Evolutionary conservation across 2,113 vertebrate species (phyloP), one percentile per base, ranked within the genome.

Genomic region (Strigops habroptila): DNA sequence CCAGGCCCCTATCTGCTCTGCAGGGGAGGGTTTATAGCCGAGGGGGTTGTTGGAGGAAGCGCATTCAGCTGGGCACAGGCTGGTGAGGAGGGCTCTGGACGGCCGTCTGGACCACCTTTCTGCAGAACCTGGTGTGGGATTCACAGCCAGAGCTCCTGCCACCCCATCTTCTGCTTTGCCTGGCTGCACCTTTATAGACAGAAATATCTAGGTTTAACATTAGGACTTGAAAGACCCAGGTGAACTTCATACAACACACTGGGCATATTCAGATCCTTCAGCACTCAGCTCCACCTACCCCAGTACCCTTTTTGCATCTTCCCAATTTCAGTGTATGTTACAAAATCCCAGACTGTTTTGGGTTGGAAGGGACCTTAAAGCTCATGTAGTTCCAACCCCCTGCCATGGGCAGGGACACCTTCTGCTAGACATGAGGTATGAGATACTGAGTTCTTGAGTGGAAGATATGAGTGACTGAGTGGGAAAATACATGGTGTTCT

Each of bases 61-160:
- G 1, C 5, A 3, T 25, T 51, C 44, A 69, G n/a, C 37, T 7
- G 31, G 27, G n/a, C 12, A 7, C 24, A 5, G 68, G 28, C 0
- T 1, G 18, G 35, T 19, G 16, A 39, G 41, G 21, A 44, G 14
- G 8, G 16, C 28, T 64, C 68, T 52, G 28, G 27, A 9, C 0
- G 5, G 9, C 9, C 6, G 15, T 19, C 5, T 6, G 53, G 19
- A 23, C 18, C 17, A 9, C 18, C 6, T 39, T 43, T 18, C 30
- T 19, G 53, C 14, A 6, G 35, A 60, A 12, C 25, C 7, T 1
- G 1, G 16, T 3, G 3, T 70, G 48, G n/a, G 48, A 18, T 39
- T 41, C 31, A 37, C 28, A 82, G 30, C 24, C 52, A 41, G 76
- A 14, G 37, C 22, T 88, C 9, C 52, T 28, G 37, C 4, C 62